Evolutionary conservation across 2,113 vertebrate genomes (phyloP).

Genomic region (Euleptes europaea): DNA sequence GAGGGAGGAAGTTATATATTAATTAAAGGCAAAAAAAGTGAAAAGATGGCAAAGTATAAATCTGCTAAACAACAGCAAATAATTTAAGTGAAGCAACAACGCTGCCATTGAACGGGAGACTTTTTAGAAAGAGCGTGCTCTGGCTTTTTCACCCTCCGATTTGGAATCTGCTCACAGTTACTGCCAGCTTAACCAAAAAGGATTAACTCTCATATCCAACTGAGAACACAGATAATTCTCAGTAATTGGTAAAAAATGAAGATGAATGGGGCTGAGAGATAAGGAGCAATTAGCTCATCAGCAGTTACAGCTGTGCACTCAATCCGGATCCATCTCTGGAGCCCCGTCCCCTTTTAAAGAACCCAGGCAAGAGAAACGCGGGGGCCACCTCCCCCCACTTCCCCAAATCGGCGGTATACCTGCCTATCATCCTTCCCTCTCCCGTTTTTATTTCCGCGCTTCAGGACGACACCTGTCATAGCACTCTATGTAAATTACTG

Average conservation of each 20-base stretch:
- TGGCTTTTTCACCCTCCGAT: conserved; percentile 88
- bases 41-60: conserved; percentile 43
- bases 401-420: conserved; percentile 77
- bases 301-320: conserved; percentile 99
- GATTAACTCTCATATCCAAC: conserved; percentile 99
- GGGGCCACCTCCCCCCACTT: conserved; percentile 77
- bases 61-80: conserved; percentile 68
- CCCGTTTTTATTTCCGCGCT: conserved; percentile 77
- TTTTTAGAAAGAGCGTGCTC: conserved; percentile 84
- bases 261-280: conserved; percentile 99
- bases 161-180: conserved; percentile 99
- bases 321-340: conserved; percentile 96
- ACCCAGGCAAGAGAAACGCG: conserved; percentile 85
- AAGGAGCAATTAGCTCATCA: conserved; percentile 99
- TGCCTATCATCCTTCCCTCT: conserved; percentile 83
- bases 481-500: conserved; percentile 76
- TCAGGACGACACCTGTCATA: conserved; percentile 88
- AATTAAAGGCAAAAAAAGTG: background rate
- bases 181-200: conserved; percentile 99
- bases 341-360: conserved; percentile 91
- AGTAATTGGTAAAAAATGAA: conserved; percentile 99
- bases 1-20: conserved; percentile 24
- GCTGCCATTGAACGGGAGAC: conserved; percentile 81
- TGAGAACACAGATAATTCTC: conserved; percentile 99
- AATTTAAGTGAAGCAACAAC: conserved; percentile 77